These are phyloP conservation scores for Marmota flaviventris DNA, from an alignment of 2,113 vertebrate genomes.

Conservation along the genomic window DNA sequence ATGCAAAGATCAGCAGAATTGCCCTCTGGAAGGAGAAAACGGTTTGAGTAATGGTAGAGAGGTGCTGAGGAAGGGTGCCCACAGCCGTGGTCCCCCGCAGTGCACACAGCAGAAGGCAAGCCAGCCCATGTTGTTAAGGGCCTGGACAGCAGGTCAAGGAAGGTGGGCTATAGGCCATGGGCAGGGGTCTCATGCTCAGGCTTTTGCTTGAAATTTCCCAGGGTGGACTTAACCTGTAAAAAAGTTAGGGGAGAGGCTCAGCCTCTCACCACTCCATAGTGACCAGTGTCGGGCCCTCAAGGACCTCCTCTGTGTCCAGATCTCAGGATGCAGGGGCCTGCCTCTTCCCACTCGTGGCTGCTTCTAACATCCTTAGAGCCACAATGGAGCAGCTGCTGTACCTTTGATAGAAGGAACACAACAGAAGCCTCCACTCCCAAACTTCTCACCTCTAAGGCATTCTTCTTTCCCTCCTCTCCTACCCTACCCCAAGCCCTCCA, in stretches of 20 bases:
- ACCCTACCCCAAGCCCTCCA: background rate
- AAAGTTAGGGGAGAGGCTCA: background rate
- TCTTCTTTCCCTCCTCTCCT: background rate
- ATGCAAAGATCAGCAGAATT: slow-evolving; percentile 71
- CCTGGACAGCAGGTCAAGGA: background rate
- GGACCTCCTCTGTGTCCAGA: background rate
- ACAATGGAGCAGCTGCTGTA: background rate
- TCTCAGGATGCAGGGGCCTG: background rate
- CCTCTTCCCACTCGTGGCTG: too few relatives aligned
- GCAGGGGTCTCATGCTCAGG: background rate
- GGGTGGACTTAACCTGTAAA: background rate
- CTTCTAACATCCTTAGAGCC: background rate
- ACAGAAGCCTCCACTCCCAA: background rate
- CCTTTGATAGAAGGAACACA: too few relatives aligned
- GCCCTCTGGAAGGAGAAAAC: slow-evolving; percentile 41
- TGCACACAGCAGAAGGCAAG: background rate
- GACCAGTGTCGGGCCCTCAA: background rate
- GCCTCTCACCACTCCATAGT: background rate
- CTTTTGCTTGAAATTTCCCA: background rate
- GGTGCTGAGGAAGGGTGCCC: background rate
- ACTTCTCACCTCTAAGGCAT: background rate
- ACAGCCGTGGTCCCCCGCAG: fast-evolving
- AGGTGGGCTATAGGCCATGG: fast-evolving
- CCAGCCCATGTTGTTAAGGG: fast-evolving
- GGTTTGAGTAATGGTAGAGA: background rate